Evolutionary conservation across 2,113 vertebrate species (phyloP).

Genomic region (Mormoops blainvillei): DNA sequence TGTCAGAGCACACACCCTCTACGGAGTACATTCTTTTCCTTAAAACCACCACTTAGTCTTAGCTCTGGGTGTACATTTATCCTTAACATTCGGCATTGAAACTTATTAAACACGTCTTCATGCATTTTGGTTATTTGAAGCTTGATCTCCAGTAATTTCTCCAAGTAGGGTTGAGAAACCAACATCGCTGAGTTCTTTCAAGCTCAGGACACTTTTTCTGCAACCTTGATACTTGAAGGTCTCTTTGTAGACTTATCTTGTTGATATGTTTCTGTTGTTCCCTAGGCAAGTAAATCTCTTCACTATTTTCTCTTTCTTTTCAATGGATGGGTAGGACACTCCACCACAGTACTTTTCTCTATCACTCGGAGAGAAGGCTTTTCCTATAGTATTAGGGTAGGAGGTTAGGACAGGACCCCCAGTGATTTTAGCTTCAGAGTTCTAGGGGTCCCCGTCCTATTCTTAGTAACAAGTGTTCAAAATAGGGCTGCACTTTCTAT

Average conservation of each 20-base stretch:
- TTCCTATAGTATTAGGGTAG: too few species aligned
- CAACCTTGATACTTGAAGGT: not conserved
- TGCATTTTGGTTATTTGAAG: not conserved
- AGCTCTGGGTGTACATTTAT: not conserved
- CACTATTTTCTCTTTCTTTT: not conserved
- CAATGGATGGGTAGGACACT: not conserved
- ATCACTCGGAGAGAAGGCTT: not conserved
- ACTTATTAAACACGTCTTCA: not conserved
- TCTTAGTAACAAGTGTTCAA: too few species aligned
- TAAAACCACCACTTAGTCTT: not conserved
- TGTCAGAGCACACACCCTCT: too few species aligned
- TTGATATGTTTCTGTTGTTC: not conserved
- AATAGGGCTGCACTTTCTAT: not conserved
- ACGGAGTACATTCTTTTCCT: accelerated
- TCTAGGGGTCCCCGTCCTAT: too few species aligned
- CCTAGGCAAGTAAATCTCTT: not conserved
- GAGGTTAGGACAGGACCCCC: not conserved
- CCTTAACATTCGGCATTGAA: not conserved
- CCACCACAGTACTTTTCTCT: not conserved
- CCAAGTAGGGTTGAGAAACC: not conserved
- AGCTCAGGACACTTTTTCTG: not conserved
- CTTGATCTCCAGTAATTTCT: too few species aligned
- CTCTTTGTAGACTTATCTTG: not conserved
- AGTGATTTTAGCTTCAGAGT: too few species aligned
- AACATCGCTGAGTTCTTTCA: accelerated